Percentiles rank a stretch among this genome's conserved stretches.
Conservation (phyloP, 2,888 invertebrate genomes). For the Nematopogon swammerdamellus region DNA sequence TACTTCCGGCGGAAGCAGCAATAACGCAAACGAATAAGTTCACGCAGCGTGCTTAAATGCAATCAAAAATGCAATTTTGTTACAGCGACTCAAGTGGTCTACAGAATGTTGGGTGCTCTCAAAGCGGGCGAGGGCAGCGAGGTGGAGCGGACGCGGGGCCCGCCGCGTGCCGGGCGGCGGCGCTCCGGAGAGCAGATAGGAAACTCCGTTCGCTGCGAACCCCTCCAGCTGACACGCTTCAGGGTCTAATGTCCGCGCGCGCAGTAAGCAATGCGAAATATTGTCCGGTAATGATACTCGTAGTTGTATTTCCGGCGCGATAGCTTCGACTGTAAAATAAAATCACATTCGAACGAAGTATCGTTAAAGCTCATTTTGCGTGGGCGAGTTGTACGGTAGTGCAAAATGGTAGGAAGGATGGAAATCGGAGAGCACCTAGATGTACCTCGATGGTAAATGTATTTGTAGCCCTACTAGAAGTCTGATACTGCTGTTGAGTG, state of each 20-base stretch:
- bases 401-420: too few relatives aligned
- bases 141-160: neutral
- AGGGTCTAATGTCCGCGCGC: neutral
- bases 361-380: too few relatives aligned
- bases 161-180: neutral
- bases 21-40: neutral
- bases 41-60: neutral
- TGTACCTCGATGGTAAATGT: too few relatives aligned
- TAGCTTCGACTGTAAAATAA: neutral
- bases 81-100: neutral
- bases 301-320: neutral
- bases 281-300: neutral
- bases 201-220: neutral
- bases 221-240: neutral
- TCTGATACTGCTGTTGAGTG: too few relatives aligned
- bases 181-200: neutral
- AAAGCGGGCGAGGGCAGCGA: neutral
- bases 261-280: neutral
- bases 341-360: neutral
- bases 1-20: neutral
- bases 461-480: too few relatives aligned
- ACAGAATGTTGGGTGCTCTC: neutral
- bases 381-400: too few relatives aligned
- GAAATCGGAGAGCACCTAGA: too few relatives aligned
- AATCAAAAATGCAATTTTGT: neutral